Conservation (phyloP, 2,113 vertebrate species). For the Haemorhous mexicanus region DNA sequence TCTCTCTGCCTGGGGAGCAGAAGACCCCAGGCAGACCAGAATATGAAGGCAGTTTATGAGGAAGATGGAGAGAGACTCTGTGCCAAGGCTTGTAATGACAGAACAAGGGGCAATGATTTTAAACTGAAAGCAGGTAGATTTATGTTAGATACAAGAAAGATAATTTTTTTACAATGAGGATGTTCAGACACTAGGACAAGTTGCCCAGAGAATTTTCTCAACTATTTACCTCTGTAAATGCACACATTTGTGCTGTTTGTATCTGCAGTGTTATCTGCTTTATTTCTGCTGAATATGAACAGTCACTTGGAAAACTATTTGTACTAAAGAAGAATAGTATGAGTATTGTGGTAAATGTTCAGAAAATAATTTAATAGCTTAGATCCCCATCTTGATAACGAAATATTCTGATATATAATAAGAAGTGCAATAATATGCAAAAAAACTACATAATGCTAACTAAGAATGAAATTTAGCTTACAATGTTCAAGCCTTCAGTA, state of each 20-base stretch:
- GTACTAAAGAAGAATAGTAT: neutral
- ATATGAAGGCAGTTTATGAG: neutral
- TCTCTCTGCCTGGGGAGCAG: neutral
- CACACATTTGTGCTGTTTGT: neutral
- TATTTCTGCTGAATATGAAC: neutral
- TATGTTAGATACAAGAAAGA: neutral
- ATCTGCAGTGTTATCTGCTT: neutral
- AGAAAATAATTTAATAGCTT: neutral
- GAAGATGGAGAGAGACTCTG: neutral
- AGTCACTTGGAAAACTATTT: neutral
- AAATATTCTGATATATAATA: neutral
- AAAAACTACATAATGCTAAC: neutral
- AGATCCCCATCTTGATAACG: neutral
- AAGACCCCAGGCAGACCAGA: neutral
- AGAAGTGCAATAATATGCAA: neutral
- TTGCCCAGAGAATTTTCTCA: neutral
- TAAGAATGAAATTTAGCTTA: neutral
- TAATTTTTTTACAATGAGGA: neutral
- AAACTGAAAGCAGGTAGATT: neutral
- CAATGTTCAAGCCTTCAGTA: neutral
- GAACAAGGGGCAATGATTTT: neutral
- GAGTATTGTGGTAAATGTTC: neutral
- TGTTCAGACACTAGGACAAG: neutral
- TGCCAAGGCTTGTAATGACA: neutral
- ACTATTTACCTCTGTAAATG: neutral